These are phyloP conservation scores for Cydia strobilella DNA, from an alignment of 1,140 invertebrate species.

Conservation along the genomic window DNA sequence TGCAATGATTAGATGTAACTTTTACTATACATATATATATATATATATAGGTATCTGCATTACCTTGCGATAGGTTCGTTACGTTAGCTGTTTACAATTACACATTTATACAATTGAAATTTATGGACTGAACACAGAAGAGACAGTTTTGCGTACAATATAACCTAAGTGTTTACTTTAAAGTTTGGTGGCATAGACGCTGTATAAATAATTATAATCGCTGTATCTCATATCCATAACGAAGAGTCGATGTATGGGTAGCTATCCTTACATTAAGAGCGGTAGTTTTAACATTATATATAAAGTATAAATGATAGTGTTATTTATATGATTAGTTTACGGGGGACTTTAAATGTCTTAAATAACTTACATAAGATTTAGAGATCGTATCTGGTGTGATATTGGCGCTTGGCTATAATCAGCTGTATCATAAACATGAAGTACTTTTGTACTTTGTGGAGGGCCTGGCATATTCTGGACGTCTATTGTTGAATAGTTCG, in stretches of 20 bases:
- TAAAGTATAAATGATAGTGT: constrained; percentile 74
- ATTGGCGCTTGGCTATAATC: constrained; percentile 68
- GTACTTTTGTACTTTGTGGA: constrained; percentile 9
- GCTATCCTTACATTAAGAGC: constrained; percentile 65
- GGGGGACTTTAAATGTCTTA: constrained; percentile 70
- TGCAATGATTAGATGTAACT: constrained; percentile 79
- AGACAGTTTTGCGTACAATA: constrained; percentile 61
- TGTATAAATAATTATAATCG: constrained; percentile 63
- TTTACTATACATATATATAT: constrained; percentile 61
- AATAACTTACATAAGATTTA: constrained; percentile 72
- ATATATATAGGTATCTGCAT: constrained; percentile 55
- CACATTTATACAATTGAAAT: constrained; percentile 65
- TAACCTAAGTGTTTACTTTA: constrained; percentile 60
- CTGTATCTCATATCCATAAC: constrained; percentile 65
- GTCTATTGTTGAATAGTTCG: background rate
- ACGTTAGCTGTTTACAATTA: constrained; percentile 63
- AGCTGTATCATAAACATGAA: background rate
- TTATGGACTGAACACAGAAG: constrained; percentile 67
- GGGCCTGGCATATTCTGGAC: background rate
- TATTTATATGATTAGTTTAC: constrained; percentile 79
- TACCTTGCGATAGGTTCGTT: constrained; percentile 66
- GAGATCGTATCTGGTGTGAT: constrained; percentile 58
- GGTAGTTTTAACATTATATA: constrained; percentile 69
- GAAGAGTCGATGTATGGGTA: constrained; percentile 66
- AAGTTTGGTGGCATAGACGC: constrained; percentile 54